phyloP scores from a whole-genome alignment of 2,113 vertebrate species.

The Leiothrix lutea region DNA sequence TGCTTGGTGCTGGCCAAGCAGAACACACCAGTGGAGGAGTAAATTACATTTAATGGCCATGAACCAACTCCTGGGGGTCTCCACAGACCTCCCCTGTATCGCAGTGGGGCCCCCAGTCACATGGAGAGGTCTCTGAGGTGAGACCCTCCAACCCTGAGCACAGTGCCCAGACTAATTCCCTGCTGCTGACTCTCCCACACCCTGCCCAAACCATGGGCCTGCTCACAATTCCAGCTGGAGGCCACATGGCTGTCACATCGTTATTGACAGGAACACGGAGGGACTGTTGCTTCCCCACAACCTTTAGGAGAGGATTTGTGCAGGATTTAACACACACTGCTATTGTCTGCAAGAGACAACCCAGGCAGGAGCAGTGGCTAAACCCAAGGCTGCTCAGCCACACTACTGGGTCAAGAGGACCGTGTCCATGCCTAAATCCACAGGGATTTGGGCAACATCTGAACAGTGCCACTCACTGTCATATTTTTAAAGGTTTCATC shows the following conservation, averaged over 20 bases:
- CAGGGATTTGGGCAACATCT: not conserved
- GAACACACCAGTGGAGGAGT: not conserved
- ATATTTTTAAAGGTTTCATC: not conserved
- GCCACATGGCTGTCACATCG: not conserved
- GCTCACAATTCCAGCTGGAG: not conserved
- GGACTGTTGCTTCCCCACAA: not conserved
- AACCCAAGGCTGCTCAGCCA: not conserved
- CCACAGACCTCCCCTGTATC: not conserved
- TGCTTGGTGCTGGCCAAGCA: not conserved
- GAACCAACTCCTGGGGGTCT: not conserved
- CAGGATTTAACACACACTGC: not conserved
- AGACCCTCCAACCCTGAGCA: not conserved
- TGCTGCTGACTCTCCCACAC: not conserved
- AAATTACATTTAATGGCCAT: not conserved
- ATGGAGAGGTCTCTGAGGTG: not conserved
- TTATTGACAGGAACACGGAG: not conserved
- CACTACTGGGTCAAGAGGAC: not conserved
- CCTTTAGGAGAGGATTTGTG: not conserved
- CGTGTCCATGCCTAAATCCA: fast-evolving
- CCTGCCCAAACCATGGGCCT: not conserved
- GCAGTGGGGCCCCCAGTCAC: fast-evolving
- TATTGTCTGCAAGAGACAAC: not conserved
- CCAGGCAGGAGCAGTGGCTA: not conserved
- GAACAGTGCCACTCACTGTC: not conserved
- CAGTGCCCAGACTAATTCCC: not conserved